Evolutionary conservation across 2,797 vertebrate genomes (phyloP), one percentile per base, ranked within the genome.

Genomic region (Gymnodraco acuticeps): DNA sequence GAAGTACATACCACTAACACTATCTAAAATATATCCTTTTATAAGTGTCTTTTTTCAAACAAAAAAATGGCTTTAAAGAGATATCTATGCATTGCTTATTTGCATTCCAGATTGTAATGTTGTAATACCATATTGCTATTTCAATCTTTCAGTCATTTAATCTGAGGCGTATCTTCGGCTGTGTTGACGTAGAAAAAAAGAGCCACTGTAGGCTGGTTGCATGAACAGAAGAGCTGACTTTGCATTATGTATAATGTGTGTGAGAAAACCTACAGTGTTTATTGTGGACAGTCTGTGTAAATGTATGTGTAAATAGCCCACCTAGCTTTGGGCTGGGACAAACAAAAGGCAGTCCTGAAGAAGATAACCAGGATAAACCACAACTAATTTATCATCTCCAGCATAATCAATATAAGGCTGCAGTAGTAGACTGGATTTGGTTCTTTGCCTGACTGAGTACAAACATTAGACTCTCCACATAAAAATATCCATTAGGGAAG

Each of bases 221-320:
- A 46, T 47, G 58, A 70, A 48, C 75, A 73, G 73, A 84, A 71
- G 42, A 54, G 59, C 75, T 82, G 77, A 84, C 64, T 52, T 17
- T 65, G 61, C 52, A 56, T 64, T 66, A 59, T 77, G 52, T 60
- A 55, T 75, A 52, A 52, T 64, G n/a, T 45, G 47, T 66, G 55
- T 1, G 12, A 69, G 38, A 60, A 69, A 67, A 64, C 13, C 19
- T 27, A 10, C n/a, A 75, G 55, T 43, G 51, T 61, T 46, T 52
- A 11, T 11, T 63, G 47, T 38, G 19, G 42, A 47, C 38, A 14
- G 58, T 47, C n/a, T 6, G 3, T 27, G 46, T 42, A 43, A 66
- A 48, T 33, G 64, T 55, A 46, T 6, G 6, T 41, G 43, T 41
- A 42, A 70, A 53, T 10, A 58, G 50, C 20, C 47, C 33, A 65